A percentile compares a stretch with the other conserved stretches of the same genome.
phyloP scores from a whole-genome alignment of 2,113 vertebrate species.

The Sylvietta virens region DNA sequence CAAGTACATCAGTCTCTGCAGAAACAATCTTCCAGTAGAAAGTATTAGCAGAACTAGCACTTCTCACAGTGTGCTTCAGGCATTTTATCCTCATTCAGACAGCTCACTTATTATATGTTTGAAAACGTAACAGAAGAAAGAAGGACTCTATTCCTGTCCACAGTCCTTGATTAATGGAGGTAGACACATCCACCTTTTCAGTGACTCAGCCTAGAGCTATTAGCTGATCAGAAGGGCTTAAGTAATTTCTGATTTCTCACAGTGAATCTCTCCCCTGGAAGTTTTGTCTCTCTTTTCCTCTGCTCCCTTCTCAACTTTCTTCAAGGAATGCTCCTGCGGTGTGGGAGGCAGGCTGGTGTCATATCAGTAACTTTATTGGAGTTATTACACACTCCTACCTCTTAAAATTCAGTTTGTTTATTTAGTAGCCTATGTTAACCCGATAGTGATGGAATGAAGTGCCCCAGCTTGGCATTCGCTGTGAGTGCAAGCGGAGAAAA shows the following conservation, averaged over 20 bases:
- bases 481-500: neutral
- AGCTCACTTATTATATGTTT: neutral
- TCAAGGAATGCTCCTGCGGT: neutral
- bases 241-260: conserved; percentile 12
- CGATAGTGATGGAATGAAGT: conserved; percentile 42
- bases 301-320: conserved; percentile 5
- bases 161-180: neutral
- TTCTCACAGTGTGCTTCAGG: neutral
- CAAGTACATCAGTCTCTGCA: neutral
- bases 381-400: neutral
- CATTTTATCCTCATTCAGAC: neutral
- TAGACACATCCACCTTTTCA: neutral
- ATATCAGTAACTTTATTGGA: conserved; percentile 2
- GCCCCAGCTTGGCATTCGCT: neutral
- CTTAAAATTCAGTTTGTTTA: conserved; percentile 44
- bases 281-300: neutral
- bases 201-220: neutral
- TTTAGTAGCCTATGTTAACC: conserved; percentile 15
- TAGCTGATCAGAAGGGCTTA: conserved; percentile 9
- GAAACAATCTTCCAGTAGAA: neutral
- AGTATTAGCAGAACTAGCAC: neutral
- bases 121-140: neutral
- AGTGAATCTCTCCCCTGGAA: neutral
- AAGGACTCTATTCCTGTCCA: neutral
- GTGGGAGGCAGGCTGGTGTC: conserved; percentile 6